Evolutionary conservation across 2,888 invertebrate species (phyloP).

Genomic region (Cryptophagus acutangulus): DNA sequence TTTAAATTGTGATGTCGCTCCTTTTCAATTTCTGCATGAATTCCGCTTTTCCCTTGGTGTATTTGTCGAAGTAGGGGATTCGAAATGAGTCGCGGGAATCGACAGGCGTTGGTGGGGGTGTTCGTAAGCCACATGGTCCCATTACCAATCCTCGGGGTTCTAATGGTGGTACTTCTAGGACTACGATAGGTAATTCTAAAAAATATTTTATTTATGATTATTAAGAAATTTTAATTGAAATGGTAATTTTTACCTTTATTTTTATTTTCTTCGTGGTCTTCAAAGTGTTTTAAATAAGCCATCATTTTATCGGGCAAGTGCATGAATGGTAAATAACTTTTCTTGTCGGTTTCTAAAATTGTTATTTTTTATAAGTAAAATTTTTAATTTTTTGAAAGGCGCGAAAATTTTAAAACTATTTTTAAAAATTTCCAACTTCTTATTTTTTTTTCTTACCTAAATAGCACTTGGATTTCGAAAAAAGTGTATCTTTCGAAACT

Average conservation of each 20-base stretch:
- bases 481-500: slow-evolving; percentile 20
- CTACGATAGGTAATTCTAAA: too few relatives aligned
- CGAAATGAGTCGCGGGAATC: neutral
- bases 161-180: too few relatives aligned
- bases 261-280: slow-evolving; percentile 13
- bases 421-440: too few relatives aligned
- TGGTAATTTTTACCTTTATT: too few relatives aligned
- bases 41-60: neutral
- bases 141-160: too few relatives aligned
- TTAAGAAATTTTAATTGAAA: too few relatives aligned
- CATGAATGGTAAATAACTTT: slow-evolving; percentile 26
- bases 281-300: slow-evolving; percentile 2
- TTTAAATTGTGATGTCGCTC: neutral
- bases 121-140: too few relatives aligned
- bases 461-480: slow-evolving; percentile 23
- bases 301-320: slow-evolving; percentile 24
- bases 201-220: too few relatives aligned
- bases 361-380: too few relatives aligned
- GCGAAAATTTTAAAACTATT: too few relatives aligned
- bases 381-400: too few relatives aligned
- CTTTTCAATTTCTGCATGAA: neutral
- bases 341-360: slow-evolving; percentile 29
- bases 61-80: neutral
- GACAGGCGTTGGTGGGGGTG: too few relatives aligned
- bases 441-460: slow-evolving; percentile 30